Base-by-base conservation (phyloP, 2,888 invertebrate genomes). In the Parnassius glacialis region DNA sequence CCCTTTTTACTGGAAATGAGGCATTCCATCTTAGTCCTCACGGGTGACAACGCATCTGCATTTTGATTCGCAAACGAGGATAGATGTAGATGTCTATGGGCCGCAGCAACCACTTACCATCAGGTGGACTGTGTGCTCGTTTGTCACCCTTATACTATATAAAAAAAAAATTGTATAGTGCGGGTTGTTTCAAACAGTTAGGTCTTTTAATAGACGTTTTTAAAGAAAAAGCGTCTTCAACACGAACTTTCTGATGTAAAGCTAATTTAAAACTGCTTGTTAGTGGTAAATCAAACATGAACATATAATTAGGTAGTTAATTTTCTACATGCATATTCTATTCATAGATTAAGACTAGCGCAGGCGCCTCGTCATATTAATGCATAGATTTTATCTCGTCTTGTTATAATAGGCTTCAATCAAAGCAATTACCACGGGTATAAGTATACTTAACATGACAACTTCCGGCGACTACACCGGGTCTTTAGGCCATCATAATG, bases 311-410 rank as follows among this genome's bases (percentile, higher is more conserved):
- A 59, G 55, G n/a, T 34, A 59, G 55, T 41, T 44, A 51, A 55
- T 51, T 59, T 59, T 45, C 69, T 65, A 70, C 69, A 69, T 75
- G 69, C 70, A 72, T 73, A 72, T 72, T 72, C 67, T 64, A 67
- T 60, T 64, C 64, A 61, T 62, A 66, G 62, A 64, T 68, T 57
- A 58, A 67, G 71, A 72, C 74, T 65, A 69, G 70, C 68, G 64
- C 68, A 72, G 79, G 79, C 82, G 81, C 80, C 81, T 76, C 69
- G 72, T 73, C 80, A 80, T 82, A 83, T 83, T 82, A 81, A 84
- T 84, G 82, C 81, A 85, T 85, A 84, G 85, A 85, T 85, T 78
- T 78, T 80, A 82, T 84, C 80, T 78, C 80, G 79, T 80, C 80
- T 78, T 81, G 79, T 80, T 81, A 81, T 79, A 81, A 74, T 75